Evolutionary conservation across 1,140 invertebrate species (phyloP).

Genomic region (Panagrolaimus sp.): DNA sequence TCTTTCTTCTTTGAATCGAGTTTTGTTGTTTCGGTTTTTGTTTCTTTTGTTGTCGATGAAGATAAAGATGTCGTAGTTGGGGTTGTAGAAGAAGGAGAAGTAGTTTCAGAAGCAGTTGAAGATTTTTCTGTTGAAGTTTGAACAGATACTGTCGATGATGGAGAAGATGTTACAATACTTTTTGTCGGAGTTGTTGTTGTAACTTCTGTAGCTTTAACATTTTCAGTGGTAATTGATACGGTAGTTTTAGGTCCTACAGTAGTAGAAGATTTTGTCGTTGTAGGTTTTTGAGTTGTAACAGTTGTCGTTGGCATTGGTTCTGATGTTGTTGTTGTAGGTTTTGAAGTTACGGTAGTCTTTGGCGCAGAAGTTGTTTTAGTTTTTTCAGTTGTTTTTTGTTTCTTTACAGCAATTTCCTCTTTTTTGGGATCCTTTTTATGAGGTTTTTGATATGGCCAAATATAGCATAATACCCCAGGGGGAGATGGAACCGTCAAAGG

Average conservation of each 20-base stretch:
- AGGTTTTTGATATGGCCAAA: not conserved
- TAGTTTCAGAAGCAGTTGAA: no score
- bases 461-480: not conserved
- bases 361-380: not conserved
- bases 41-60: no score
- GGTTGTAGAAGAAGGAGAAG: no score
- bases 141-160: no score
- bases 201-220: not conserved
- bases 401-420: not conserved
- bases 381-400: not conserved
- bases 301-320: no score
- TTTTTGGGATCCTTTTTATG: no score
- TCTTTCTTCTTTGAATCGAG: constrained; percentile 32
- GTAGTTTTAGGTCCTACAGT: not conserved
- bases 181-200: not conserved
- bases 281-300: not conserved
- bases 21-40: constrained; percentile 24
- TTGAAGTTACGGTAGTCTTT: no score
- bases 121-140: no score
- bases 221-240: not conserved
- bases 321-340: no score
- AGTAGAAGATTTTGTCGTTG: not conserved
- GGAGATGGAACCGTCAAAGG: not conserved
- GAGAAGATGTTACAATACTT: no score
- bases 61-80: no score